These are phyloP conservation scores for Drosophila dunni DNA, from an alignment of 1,140 invertebrate genomes.

Conservation along the genomic window DNA sequence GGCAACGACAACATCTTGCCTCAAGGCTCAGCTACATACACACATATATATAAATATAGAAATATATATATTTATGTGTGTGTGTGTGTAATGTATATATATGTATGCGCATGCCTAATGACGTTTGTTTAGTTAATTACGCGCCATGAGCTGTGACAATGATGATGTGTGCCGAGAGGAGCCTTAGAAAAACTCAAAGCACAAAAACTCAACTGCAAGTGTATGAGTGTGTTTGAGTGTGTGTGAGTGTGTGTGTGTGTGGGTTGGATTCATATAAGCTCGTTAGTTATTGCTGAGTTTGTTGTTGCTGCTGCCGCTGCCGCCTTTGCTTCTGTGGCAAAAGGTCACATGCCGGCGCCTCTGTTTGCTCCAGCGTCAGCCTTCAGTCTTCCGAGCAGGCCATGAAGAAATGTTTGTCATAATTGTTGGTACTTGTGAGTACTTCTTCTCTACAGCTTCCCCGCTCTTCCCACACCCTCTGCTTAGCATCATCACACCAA, in stretches of 20 bases:
- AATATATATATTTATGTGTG: conserved; percentile 21
- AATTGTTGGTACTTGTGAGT: conserved; percentile 75
- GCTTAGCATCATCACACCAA: conserved; percentile 3
- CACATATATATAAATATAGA: conserved; percentile 4
- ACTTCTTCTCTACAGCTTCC: neutral
- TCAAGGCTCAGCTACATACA: conserved; percentile 29
- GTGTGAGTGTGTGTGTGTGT: conserved; percentile 22
- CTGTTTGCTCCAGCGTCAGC: conserved; percentile 9
- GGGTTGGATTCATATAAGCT: conserved; percentile 54
- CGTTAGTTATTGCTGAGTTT: conserved; percentile 62
- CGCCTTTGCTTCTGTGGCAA: conserved; percentile 47
- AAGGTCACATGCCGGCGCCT: conserved; percentile 59
- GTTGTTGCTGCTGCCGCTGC: conserved; percentile 14
- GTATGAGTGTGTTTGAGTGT: conserved; percentile 1
- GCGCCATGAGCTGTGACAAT: conserved; percentile 83
- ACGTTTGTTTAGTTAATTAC: conserved; percentile 84
- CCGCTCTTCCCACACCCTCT: too few species aligned
- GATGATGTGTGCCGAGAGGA: conserved; percentile 57
- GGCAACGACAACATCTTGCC: conserved; percentile 39
- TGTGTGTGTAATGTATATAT: conserved; percentile 17
- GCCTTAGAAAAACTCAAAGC: conserved; percentile 49
- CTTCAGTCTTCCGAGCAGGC: conserved; percentile 14
- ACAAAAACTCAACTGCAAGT: conserved; percentile 10
- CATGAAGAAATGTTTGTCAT: conserved; percentile 73
- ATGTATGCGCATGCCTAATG: conserved; percentile 75